Evolutionary conservation across 2,888 invertebrate species (phyloP), one percentile per base, ranked within the genome.

Genomic region (Cheilosia pagana): DNA sequence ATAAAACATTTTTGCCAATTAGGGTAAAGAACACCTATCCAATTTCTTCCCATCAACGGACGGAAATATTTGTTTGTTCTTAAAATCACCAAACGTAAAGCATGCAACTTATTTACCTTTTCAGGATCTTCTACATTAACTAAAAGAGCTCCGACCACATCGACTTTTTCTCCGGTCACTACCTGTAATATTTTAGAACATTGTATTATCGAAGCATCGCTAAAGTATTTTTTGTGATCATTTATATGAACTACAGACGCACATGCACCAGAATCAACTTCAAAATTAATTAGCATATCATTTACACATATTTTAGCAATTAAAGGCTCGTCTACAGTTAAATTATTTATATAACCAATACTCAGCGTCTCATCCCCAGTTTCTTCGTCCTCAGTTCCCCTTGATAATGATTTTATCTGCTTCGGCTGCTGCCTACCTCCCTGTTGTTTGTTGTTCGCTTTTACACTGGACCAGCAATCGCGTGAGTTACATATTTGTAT

Each of bases 211-310:
- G 55, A 28, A 55, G 16, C 39, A 39, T 31, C 31, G n/a, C 19
- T 19, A 10, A 57, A 57, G 39, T 21, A 57, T 39, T 39, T 57
- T 57, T 57, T 21, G 39, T 39, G 39, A 57, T 57, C 35, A 39
- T n/a, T 39, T 57, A 25, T 21, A 39, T 21, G 16, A 1, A 21
- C 21, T 16, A 57, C 57, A 1, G 57, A 57, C n/a, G 39, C 8
- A 57, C 16, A 57, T 7, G 55, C 55, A 6, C 55, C 31, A 3
- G 28, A 31, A 55, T 28, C 55, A 31, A 55, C n/a, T 55, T 55
- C 28, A 28, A 28, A 28, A 28, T 28, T 28, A 3, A 35, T 19
- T 10, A 21, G 2, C 1, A 57, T 21, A 35, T 35, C 21, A 39
- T 39, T 57, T 19, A 57, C 14, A 55, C 28, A 55, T 31, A 55